phyloP scores from a whole-genome alignment of 1,140 invertebrate genomes.

The Pteromalus puparum region DNA sequence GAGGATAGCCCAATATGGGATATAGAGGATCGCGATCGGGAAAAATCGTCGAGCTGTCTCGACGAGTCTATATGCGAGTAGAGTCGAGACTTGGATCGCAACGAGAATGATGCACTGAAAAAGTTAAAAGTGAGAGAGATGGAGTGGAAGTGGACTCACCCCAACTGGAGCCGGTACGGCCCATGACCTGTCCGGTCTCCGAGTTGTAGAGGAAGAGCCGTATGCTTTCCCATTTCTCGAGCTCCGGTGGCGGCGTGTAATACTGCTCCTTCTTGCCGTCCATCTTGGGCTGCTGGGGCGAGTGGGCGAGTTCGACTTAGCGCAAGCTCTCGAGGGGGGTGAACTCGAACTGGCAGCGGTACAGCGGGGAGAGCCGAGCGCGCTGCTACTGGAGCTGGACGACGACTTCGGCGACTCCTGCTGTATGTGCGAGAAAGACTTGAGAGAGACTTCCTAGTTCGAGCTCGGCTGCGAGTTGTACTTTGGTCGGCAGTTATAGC shows the following conservation, averaged over 20 bases:
- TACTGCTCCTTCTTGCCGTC: constrained; percentile 88
- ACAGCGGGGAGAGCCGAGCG: too few species aligned
- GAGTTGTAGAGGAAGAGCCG: constrained; percentile 90
- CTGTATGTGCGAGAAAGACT: constrained; percentile 5
- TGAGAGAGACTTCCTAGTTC: too few species aligned
- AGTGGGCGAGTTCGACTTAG: neutral
- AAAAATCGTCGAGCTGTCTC: too few species aligned
- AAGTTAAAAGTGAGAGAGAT: too few species aligned
- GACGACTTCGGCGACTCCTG: constrained; percentile 52
- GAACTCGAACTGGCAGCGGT: too few species aligned
- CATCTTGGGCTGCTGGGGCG: constrained; percentile 71
- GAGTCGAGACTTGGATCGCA: too few species aligned
- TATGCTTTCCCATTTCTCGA: constrained; percentile 90
- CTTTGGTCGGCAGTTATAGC: neutral
- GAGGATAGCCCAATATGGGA: too few species aligned
- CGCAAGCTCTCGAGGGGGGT: constrained; percentile 25
- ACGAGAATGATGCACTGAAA: too few species aligned
- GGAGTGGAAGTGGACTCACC: constrained; percentile 80
- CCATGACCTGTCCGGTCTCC: constrained; percentile 90
- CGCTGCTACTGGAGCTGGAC: constrained; percentile 27
- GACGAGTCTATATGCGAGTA: too few species aligned
- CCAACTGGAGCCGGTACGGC: constrained; percentile 92
- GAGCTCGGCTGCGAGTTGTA: neutral
- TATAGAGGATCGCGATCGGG: too few species aligned
- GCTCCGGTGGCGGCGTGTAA: constrained; percentile 86